These are phyloP conservation scores for Spheniscus mendiculus DNA, from an alignment of 2,113 vertebrate genomes.

Conservation along the genomic window DNA sequence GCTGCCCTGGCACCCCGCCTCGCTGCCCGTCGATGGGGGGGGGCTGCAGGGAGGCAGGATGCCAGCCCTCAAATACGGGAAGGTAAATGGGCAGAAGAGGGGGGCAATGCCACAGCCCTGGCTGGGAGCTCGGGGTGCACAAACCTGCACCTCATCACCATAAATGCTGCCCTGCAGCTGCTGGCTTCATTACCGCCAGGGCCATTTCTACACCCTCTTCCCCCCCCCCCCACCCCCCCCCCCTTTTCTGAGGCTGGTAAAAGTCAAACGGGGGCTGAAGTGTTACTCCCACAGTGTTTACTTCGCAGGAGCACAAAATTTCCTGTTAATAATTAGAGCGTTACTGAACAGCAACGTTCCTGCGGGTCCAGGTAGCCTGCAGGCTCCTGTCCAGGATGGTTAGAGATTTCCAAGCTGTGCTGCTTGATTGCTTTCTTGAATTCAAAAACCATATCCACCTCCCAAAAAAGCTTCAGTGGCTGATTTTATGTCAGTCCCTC, in stretches of 20 bases:
- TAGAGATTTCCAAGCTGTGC: not conserved
- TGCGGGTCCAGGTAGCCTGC: not conserved
- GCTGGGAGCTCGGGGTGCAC: not conserved
- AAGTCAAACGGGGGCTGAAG: not conserved
- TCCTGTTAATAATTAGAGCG: not conserved
- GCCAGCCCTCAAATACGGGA: not conserved
- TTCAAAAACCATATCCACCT: not conserved
- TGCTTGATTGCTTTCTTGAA: not conserved
- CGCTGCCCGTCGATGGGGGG: not conserved
- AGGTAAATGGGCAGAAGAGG: not conserved
- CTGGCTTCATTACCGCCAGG: not conserved
- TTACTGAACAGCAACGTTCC: not conserved
- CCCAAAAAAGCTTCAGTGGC: not conserved
- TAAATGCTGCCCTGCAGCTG: not conserved
- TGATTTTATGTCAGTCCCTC: not conserved
- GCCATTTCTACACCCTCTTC: not conserved
- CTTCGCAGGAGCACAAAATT: not conserved
- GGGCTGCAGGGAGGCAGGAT: not conserved
- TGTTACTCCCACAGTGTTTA: conserved; percentile 1
- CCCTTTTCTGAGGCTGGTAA: not conserved
- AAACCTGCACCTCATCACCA: not conserved
- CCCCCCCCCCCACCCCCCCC: not conserved
- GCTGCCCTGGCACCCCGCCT: rapidly evolving
- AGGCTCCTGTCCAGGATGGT: not conserved
- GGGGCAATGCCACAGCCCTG: not conserved